Conservation (phyloP, 2,797 vertebrate genomes). For the Thunnus albacares region DNA sequence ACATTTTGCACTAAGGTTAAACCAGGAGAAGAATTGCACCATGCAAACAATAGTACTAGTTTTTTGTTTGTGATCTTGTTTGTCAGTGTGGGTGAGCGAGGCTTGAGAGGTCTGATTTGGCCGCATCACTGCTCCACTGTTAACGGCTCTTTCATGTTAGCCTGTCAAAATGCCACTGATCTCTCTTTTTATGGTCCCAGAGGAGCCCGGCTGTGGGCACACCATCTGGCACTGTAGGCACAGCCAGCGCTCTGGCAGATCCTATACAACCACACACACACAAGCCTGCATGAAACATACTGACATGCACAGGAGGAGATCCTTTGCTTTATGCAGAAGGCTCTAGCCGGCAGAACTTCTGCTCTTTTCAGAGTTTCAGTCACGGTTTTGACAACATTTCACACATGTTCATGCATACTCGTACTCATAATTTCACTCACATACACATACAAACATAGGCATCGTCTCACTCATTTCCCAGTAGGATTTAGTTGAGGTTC, state of each 20-base stretch:
- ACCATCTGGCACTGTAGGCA: constrained; percentile 72
- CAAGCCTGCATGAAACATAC: constrained; percentile 43
- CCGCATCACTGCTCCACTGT: constrained; percentile 28
- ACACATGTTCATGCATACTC: constrained; percentile 24
- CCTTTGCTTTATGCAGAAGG: constrained; percentile 33
- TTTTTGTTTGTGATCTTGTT: constrained; percentile 26
- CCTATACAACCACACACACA: constrained; percentile 37
- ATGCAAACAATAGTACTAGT: neutral
- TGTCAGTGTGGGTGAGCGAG: constrained; percentile 30
- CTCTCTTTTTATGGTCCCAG: constrained; percentile 63
- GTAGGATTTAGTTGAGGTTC: neutral
- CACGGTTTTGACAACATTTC: constrained; percentile 34
- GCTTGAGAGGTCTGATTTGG: constrained; percentile 34
- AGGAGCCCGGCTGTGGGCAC: constrained; percentile 61
- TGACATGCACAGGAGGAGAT: constrained; percentile 25
- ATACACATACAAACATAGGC: neutral
- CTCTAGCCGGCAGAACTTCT: constrained; percentile 34
- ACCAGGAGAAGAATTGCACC: neutral
- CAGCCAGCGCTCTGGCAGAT: constrained; percentile 50
- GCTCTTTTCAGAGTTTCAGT: constrained; percentile 17
- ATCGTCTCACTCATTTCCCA: neutral
- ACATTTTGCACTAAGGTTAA: constrained; percentile 25
- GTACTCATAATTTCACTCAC: constrained; percentile 6
- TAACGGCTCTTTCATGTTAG: constrained; percentile 54
- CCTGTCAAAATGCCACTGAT: constrained; percentile 69